Evolutionary conservation across 2,113 vertebrate species (phyloP).

Genomic region (Tringa solitaria): DNA sequence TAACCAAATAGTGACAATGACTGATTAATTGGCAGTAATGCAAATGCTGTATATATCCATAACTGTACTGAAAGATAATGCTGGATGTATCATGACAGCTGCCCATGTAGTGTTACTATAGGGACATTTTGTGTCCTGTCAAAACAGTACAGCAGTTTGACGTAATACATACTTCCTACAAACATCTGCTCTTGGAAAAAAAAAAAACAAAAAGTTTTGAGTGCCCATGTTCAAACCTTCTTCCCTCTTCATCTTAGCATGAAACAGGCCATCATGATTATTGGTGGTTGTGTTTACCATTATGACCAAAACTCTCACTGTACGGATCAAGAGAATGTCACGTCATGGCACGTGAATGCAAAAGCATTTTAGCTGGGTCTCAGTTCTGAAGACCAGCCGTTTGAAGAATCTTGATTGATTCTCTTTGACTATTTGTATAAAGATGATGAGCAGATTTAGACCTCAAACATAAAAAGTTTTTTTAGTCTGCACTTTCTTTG

Average conservation of each 20-base stretch:
- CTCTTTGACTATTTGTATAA: background rate
- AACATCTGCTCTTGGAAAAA: constrained; percentile 15
- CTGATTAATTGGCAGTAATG: constrained; percentile 57
- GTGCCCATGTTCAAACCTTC: background rate
- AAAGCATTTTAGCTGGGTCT: background rate
- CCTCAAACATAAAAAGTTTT: background rate
- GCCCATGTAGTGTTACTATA: background rate
- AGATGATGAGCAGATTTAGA: background rate
- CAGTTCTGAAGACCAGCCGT: background rate
- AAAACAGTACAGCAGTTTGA: constrained; percentile 5
- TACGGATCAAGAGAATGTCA: background rate
- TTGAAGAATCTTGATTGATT: background rate
- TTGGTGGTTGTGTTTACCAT: background rate
- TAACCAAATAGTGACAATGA: constrained; percentile 48
- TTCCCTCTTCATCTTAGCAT: background rate
- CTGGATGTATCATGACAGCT: constrained; percentile 29
- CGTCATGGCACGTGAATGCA: background rate
- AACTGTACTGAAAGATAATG: constrained; percentile 1
- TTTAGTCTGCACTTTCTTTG: background rate
- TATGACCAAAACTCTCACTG: background rate
- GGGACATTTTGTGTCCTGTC: constrained; percentile 31
- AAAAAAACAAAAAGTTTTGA: background rate
- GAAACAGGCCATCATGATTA: background rate
- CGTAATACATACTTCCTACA: background rate
- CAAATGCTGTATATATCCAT: background rate